Evolutionary conservation across 2,888 invertebrate genomes (phyloP), one percentile per base, ranked within the genome.

Genomic region (Lysandra coridon): DNA sequence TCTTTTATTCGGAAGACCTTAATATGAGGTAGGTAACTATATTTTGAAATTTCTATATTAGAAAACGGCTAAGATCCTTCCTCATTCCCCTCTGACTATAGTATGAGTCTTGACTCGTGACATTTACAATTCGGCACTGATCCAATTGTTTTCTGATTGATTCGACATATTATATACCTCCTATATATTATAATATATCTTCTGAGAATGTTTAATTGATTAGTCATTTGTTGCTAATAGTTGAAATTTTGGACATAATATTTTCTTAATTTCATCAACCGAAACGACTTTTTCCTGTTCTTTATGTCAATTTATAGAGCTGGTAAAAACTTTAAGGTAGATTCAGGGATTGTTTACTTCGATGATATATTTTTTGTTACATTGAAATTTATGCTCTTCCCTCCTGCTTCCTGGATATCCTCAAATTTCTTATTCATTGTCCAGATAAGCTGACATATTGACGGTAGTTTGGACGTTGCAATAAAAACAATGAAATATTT

Each of bases 401-500:
- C 75, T n/a, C 30, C 5, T 10, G 23, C 74, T 75, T 75, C 23
- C 75, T 75, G 44, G 75, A 49, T 49, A 49, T 44, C 37, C 44
- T 49, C 75, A 44, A 75, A 75, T 75, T 23, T 75, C 49, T 75
- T 44, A 75, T 75, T 75, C 17, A 49, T 49, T 49, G 12, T 14
- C 10, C n/a, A 30, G 49, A 75, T 44, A 33, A 30, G 53, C 53
- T 76, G 76, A 76, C 53, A 76, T 17, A 57, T 76, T 37, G 76
- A 76, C 69, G 69, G 40, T 60, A 40, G 40, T 30, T 73, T 74
- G 33, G 23, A 44, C 57, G 73, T 75, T 74, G 74, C 23, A 57
- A 75, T 75, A 79, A 75, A 79, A 79, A 62, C 62, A 44, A 74
- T 79, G 74, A 79, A 79, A 64, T 79, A 79, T 79, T 79, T 60